A percentile compares a stretch with the other conserved stretches of the same genome.
phyloP scores from a whole-genome alignment of 2,888 invertebrate species.

The Schrankia costaestrigalis region DNA sequence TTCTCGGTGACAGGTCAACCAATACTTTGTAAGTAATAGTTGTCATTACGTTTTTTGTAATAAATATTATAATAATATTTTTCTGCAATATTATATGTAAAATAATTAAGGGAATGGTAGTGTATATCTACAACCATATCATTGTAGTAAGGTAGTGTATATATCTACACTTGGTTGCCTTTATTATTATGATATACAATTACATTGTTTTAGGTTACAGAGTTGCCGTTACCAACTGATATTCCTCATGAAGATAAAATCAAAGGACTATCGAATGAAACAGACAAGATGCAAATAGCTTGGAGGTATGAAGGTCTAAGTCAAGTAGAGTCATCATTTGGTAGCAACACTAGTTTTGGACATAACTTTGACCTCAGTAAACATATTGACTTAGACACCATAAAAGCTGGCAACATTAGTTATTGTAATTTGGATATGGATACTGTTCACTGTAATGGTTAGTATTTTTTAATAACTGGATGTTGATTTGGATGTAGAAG shows the following conservation, averaged over 20 bases:
- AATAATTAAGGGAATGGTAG: too few relatives aligned
- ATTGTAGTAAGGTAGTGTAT: too few relatives aligned
- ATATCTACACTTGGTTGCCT: too few relatives aligned
- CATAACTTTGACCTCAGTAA: constrained; percentile 92
- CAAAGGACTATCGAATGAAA: constrained; percentile 37
- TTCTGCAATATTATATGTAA: too few relatives aligned
- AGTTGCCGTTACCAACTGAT: constrained; percentile 75
- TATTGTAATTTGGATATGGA: constrained; percentile 71
- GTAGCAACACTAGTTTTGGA: constrained; percentile 80
- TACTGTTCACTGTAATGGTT: constrained; percentile 37
- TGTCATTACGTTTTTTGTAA: too few relatives aligned
- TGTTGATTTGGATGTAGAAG: too few relatives aligned
- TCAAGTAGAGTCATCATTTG: constrained; percentile 79
- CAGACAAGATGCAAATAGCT: constrained; percentile 90
- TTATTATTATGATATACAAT: too few relatives aligned
- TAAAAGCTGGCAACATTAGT: constrained; percentile 80
- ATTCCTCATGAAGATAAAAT: constrained; percentile 65
- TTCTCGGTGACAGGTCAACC: too few relatives aligned
- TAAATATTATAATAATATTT: too few relatives aligned
- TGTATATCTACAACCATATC: too few relatives aligned
- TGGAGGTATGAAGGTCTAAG: constrained; percentile 92
- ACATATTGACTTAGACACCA: constrained; percentile 81
- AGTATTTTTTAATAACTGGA: constrained; percentile 6
- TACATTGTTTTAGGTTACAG: constrained; percentile 77
- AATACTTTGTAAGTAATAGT: too few relatives aligned